A percentile compares a stretch with the other conserved stretches of the same genome.
Evolutionary conservation across 2,888 invertebrate species (phyloP).

Genomic region (Luffia ferchaultella): DNA sequence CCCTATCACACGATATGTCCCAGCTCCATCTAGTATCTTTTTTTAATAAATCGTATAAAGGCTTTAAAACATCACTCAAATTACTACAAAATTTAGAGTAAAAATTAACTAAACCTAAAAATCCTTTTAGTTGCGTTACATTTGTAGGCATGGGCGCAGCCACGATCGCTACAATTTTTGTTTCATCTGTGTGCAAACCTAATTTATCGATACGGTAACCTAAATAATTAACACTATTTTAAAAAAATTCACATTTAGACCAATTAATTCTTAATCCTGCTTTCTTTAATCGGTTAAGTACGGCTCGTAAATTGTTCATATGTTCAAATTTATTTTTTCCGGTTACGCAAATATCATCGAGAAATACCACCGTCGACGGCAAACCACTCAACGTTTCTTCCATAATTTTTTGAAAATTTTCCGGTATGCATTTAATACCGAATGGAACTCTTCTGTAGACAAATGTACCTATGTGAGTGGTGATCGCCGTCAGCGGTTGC

Average conservation of each 20-base stretch:
- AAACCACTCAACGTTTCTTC: conserved; percentile 17
- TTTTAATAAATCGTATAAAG: not conserved
- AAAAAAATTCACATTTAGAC: conserved; percentile 16
- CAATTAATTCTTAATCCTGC: conserved; percentile 13
- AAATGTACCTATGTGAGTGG: conserved; percentile 22
- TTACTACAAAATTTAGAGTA: not conserved
- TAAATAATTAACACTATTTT: conserved; percentile 15
- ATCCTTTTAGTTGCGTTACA: not conserved
- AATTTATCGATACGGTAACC: conserved; percentile 16
- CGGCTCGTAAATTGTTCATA: conserved; percentile 11
- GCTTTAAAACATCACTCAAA: not conserved
- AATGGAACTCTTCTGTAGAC: conserved; percentile 20
- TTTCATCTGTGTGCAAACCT: conserved; percentile 15
- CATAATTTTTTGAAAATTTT: conserved; percentile 22
- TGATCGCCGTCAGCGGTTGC: too few species aligned
- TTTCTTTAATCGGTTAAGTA: conserved; percentile 13
- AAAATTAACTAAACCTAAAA: not conserved
- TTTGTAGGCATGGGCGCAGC: not conserved
- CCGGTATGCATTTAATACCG: conserved; percentile 15
- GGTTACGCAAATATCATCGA: conserved; percentile 18
- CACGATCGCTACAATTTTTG: conserved; percentile 11
- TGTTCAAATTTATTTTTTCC: conserved; percentile 9
- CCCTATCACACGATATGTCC: not conserved
- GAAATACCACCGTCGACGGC: conserved; percentile 14
- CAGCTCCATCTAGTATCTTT: not conserved